These are phyloP conservation scores for Tenthredo scrophulariae DNA, from an alignment of 2,888 invertebrate genomes.

Conservation along the genomic window DNA sequence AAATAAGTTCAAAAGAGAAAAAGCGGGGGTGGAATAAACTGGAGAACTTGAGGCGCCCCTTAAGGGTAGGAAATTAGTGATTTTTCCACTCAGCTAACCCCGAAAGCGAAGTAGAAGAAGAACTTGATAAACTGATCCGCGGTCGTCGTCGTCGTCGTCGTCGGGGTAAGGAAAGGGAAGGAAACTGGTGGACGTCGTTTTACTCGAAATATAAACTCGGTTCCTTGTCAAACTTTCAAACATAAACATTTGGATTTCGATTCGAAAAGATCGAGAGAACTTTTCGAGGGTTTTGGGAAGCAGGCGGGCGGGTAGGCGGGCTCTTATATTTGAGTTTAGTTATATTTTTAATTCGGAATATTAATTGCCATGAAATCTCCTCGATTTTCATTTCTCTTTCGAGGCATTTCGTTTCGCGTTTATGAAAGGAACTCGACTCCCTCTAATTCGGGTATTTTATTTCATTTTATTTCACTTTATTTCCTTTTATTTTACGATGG, in stretches of 20 bases:
- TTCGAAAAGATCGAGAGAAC: background rate
- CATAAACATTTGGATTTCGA: conserved; percentile 44
- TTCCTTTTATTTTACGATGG: background rate
- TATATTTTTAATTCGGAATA: conserved; percentile 42
- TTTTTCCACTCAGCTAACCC: background rate
- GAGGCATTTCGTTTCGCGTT: background rate
- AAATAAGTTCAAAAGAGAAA: background rate
- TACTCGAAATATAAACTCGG: conserved; percentile 30
- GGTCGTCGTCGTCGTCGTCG: background rate
- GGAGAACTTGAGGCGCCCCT: background rate
- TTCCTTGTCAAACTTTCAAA: conserved; percentile 35
- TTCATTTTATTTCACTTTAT: conserved; percentile 9
- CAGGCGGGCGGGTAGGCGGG: background rate
- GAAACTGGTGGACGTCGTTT: background rate
- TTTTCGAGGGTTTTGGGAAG: background rate
- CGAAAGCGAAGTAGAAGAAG: background rate
- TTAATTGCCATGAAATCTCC: conserved; percentile 27
- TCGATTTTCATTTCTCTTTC: background rate
- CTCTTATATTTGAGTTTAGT: conserved; percentile 32
- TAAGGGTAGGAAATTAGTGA: background rate
- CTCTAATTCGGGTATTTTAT: background rate
- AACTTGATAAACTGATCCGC: conserved; percentile 6
- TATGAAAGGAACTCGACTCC: background rate
- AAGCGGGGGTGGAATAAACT: background rate
- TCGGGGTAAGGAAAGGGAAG: background rate